Evolutionary conservation across 1,140 invertebrate genomes (phyloP).

Genomic region (Rhopalosiphum padi): DNA sequence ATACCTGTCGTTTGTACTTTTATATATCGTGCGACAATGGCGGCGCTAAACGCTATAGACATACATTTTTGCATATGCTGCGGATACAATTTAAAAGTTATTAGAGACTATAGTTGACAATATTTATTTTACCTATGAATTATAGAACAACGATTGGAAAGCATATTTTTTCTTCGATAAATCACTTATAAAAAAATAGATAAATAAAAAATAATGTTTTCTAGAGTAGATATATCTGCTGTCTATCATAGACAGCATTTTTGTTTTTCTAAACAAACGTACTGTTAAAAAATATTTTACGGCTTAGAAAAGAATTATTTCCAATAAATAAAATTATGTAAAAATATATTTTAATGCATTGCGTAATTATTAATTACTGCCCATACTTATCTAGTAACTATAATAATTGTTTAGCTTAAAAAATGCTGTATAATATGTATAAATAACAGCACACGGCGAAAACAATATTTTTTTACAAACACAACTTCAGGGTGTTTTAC

Average conservation of each 20-base stretch:
- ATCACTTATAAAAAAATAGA: background rate
- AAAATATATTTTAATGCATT: background rate
- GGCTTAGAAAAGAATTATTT: background rate
- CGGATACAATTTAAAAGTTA: background rate
- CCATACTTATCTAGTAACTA: background rate
- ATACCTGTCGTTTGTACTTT: background rate
- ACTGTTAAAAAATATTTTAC: background rate
- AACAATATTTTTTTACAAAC: no score
- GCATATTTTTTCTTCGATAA: background rate
- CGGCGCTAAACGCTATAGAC: background rate
- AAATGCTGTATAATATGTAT: no score
- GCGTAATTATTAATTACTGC: background rate
- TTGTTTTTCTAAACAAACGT: background rate
- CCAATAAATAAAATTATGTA: background rate
- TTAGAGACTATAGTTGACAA: background rate
- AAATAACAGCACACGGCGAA: no score
- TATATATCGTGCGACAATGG: background rate
- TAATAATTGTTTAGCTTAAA: no score
- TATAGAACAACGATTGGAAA: background rate
- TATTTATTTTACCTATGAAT: no score
- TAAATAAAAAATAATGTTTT: background rate
- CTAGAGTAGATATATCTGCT: background rate
- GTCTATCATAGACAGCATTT: background rate
- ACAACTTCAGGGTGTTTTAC: no score
- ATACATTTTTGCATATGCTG: background rate